phyloP scores from a whole-genome alignment of 1,140 invertebrate species.

The Drosophila ogumai region DNA sequence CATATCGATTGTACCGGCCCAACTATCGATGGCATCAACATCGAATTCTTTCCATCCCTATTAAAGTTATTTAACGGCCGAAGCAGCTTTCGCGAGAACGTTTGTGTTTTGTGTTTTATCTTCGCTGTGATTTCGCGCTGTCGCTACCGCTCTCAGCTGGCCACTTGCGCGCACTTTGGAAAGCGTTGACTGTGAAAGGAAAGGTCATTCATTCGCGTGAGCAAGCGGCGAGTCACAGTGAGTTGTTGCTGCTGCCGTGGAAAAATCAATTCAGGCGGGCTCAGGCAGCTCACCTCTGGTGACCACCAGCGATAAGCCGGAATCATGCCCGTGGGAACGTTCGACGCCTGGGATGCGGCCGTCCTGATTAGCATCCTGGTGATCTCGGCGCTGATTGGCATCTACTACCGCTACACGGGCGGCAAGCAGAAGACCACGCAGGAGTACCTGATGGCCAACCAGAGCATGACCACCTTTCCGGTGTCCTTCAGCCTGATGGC shows the following conservation, averaged over 20 bases:
- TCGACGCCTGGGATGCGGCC: constrained; percentile 87
- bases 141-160: constrained; percentile 22
- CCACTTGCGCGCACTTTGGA: constrained; percentile 43
- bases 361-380: constrained; percentile 88
- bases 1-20: not conserved
- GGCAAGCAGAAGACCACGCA: constrained; percentile 93
- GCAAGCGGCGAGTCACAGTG: constrained; percentile 20
- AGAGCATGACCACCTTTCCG: constrained; percentile 87
- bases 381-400: constrained; percentile 90
- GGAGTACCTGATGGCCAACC: constrained; percentile 81
- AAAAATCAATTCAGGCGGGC: constrained; percentile 71
- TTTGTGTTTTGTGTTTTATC: constrained; percentile 5
- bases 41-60: not conserved
- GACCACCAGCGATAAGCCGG: constrained; percentile 10
- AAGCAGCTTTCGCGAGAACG: constrained; percentile 32
- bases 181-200: constrained; percentile 57
- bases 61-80: constrained; percentile 26
- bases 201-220: constrained; percentile 66
- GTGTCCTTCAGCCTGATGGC: constrained; percentile 95
- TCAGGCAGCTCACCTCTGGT: constrained; percentile 3
- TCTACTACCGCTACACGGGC: constrained; percentile 94
- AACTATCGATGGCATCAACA: not conserved
- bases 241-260: constrained; percentile 11
- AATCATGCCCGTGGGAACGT: constrained; percentile 64
- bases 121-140: constrained; percentile 31